phyloP scores from a whole-genome alignment of 2,888 invertebrate genomes.

The Thecophora atra region DNA sequence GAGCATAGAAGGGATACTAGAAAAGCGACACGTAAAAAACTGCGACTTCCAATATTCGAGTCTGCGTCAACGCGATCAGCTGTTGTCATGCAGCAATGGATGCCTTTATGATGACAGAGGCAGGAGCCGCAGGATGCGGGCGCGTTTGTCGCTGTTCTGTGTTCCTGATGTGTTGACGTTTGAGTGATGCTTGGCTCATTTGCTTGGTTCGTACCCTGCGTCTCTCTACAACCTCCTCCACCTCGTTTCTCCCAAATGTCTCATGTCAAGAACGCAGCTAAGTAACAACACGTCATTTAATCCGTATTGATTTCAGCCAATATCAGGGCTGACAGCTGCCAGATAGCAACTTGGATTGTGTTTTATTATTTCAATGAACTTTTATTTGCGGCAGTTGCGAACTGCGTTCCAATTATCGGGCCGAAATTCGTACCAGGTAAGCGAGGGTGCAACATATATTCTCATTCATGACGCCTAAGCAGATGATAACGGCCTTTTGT shows the following conservation, averaged over 20 bases:
- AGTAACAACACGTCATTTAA: no score
- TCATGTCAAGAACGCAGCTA: no score
- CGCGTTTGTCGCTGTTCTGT: slow-evolving; percentile 5
- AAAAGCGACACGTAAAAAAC: neutral
- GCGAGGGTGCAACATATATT: no score
- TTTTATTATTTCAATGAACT: no score
- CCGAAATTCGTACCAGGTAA: no score
- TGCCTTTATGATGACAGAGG: neutral
- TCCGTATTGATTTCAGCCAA: no score
- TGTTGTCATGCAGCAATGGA: slow-evolving; percentile 1
- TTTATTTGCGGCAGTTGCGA: no score
- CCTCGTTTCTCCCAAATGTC: neutral
- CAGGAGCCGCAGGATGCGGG: neutral
- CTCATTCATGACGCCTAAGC: no score
- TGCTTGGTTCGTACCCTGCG: neutral
- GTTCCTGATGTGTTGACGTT: slow-evolving; percentile 42
- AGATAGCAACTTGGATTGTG: no score
- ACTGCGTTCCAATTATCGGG: no score
- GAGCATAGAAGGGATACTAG: neutral
- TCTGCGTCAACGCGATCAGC: slow-evolving; percentile 32
- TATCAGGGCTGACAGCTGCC: no score
- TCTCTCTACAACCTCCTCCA: neutral
- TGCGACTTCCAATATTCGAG: neutral
- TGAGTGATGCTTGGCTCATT: slow-evolving; percentile 46
- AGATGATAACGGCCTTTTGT: no score